Evolutionary conservation across 2,797 vertebrate species (phyloP), one percentile per base, ranked within the genome.

Genomic region (Aphelocoma californica): DNA sequence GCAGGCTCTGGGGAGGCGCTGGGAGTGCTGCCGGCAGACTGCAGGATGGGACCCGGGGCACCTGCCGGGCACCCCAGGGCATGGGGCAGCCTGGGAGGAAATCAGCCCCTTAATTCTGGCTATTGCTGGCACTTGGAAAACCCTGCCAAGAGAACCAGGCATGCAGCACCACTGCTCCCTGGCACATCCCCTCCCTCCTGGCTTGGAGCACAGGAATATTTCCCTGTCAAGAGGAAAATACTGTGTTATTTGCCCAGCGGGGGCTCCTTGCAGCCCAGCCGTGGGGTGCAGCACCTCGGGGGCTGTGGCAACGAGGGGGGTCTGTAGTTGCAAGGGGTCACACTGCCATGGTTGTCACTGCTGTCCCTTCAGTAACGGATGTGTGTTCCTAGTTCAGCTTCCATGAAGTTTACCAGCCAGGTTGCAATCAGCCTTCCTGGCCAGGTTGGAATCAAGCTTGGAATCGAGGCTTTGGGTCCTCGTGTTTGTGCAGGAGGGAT

Each of bases 221-320:
- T 45, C 74, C 64, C 57, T 5, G 7, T 15, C 38, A 3, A 6
- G 47, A 66, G 26, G 31, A 21, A 69, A 86, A 77, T 7, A 2
- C 7, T 1, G 2, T 26, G 74, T 0, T 0, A 28, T 65, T 14
- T 72, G 58, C 25, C n/a, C 72, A 8, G 44, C 80, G 31, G 38
- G 38, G 51, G 36, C 57, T 65, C 72, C 38, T 25, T 3, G 2
- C 36, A n/a, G 79, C 42, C 42, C 17, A 0, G 62, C 25, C 2
- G 31, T 4, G 1, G 34, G 1, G 6, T 7, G 4, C 23, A 2
- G 16, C 62, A 1, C 2, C 57, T 14, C 4, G 4, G 14, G 14
- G 12, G 57, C 50, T 25, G 12, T 3, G 32, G 66, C 54, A 12
- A 54, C 4, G 0, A 12, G 67, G 17, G 7, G 60, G 44, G 17